phyloP scores from a whole-genome alignment of 2,113 vertebrate species.

The Delphinapterus leucas region DNA sequence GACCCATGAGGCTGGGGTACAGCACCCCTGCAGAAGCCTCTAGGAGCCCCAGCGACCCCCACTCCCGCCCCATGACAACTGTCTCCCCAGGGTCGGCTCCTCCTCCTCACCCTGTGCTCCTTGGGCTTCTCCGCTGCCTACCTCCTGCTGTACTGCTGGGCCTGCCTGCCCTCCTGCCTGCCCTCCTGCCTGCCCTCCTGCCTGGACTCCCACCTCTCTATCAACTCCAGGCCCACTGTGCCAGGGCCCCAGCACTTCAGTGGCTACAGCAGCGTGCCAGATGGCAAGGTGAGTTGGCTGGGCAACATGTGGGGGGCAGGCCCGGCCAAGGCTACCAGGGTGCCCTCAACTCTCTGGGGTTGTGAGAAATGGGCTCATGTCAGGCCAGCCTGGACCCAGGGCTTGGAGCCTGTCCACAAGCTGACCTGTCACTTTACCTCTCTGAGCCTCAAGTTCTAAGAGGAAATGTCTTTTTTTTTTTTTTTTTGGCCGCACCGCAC shows the following conservation, averaged over 20 bases:
- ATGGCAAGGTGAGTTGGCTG: conserved; percentile 81
- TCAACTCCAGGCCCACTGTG: neutral
- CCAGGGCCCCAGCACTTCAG: conserved; percentile 62
- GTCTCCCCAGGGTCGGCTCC: conserved; percentile 73
- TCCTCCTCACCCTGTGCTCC: conserved; percentile 56
- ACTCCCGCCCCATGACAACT: rapidly evolving
- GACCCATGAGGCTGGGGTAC: neutral
- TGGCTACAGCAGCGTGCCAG: conserved; percentile 83
- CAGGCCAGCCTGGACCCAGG: neutral
- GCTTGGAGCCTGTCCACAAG: neutral
- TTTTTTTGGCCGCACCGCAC: neutral
- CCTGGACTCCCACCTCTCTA: neutral
- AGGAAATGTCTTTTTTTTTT: neutral
- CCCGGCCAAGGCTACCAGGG: neutral
- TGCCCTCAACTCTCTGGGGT: neutral
- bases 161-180: conserved; percentile 49
- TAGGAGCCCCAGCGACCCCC: neutral
- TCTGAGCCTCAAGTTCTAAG: neutral
- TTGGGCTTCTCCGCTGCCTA: neutral
- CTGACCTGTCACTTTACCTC: neutral
- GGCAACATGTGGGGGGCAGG: rapidly evolving
- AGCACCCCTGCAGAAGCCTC: neutral
- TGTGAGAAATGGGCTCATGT: neutral
- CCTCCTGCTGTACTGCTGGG: conserved; percentile 56
- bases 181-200: conserved; percentile 63